Evolutionary conservation across 2,797 vertebrate species (phyloP).

Genomic region (Lateolabrax maculatus): DNA sequence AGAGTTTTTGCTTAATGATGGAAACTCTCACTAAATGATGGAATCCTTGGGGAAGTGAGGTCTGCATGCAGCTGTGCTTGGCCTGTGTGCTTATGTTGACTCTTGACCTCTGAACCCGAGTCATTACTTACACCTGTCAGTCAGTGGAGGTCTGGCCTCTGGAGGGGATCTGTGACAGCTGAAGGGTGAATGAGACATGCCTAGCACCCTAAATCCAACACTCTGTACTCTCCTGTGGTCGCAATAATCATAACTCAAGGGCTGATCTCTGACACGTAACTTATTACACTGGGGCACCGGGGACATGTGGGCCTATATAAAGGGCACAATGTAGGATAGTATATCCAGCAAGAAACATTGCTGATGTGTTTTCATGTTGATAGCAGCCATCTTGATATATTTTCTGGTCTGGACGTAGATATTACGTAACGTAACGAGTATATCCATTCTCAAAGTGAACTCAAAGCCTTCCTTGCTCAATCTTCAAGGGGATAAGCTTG

Average conservation of each 20-base stretch:
- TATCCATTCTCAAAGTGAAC: conserved; percentile 11
- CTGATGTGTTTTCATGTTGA: conserved; percentile 11
- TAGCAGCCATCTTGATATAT: conserved; percentile 8
- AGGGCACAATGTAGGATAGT: conserved; percentile 30
- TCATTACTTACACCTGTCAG: conserved; percentile 85
- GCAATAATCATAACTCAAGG: conserved; percentile 80
- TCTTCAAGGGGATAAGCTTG: conserved; percentile 27
- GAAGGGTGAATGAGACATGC: conserved; percentile 79
- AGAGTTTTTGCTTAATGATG: conserved; percentile 14
- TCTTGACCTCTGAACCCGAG: conserved; percentile 74
- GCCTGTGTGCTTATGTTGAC: conserved; percentile 69
- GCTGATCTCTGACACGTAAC: conserved; percentile 70
- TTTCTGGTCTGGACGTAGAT: not conserved
- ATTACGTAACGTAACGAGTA: not conserved
- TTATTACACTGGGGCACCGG: conserved; percentile 59
- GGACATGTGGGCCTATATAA: conserved; percentile 52
- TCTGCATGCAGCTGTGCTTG: conserved; percentile 75
- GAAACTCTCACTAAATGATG: conserved; percentile 45
- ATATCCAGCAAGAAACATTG: conserved; percentile 34
- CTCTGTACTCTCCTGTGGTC: conserved; percentile 57
- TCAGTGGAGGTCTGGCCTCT: conserved; percentile 70
- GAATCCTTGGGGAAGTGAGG: conserved; percentile 46
- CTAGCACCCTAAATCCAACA: conserved; percentile 72
- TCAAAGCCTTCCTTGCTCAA: conserved; percentile 8
- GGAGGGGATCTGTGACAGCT: conserved; percentile 77